A percentile compares a stretch with the other conserved stretches of the same genome.
phyloP scores from a whole-genome alignment of 2,113 vertebrate species.

The Silurus asotus region DNA sequence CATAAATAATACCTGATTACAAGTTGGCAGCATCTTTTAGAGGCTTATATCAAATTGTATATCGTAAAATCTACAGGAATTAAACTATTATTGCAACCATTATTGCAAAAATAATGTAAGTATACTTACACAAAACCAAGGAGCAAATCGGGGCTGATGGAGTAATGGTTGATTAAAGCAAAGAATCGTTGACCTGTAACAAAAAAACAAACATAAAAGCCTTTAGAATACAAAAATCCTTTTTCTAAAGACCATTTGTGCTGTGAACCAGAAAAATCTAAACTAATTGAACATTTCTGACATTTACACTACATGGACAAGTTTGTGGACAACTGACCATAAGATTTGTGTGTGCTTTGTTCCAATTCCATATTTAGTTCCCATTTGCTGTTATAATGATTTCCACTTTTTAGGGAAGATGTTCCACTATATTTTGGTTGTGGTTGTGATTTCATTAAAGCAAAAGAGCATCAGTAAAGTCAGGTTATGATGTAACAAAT shows the following conservation, averaged over 20 bases:
- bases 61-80: neutral
- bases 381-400: too few relatives aligned
- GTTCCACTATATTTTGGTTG: too few relatives aligned
- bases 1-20: neutral
- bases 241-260: neutral
- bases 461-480: too few relatives aligned
- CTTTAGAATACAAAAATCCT: neutral
- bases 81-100: neutral
- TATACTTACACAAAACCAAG: slow-evolving; percentile 44
- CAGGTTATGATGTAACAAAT: too few relatives aligned
- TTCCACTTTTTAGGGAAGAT: too few relatives aligned
- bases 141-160: neutral
- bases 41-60: neutral
- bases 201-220: slow-evolving; percentile 12
- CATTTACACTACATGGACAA: neutral
- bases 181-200: slow-evolving; percentile 41
- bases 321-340: too few relatives aligned
- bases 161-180: slow-evolving; percentile 18
- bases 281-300: neutral
- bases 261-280: neutral
- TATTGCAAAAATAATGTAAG: neutral
- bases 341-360: too few relatives aligned
- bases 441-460: too few relatives aligned
- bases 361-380: too few relatives aligned
- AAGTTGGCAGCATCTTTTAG: neutral